Base-by-base conservation (phyloP, 2,888 invertebrate species). In the Bellardia pandia region DNA sequence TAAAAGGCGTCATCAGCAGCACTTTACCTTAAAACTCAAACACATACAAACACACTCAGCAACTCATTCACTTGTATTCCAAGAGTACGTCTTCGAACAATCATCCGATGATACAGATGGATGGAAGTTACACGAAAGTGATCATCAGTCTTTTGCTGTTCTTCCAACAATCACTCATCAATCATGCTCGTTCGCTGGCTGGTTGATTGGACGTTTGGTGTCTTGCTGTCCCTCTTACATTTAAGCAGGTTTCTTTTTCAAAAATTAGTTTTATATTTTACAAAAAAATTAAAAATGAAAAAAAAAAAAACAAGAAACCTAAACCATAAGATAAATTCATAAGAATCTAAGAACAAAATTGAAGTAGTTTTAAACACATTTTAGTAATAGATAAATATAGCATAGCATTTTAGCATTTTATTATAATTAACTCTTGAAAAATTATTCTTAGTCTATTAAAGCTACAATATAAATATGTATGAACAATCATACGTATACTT, bases 191-290 rank as follows among this genome's bases (percentile, higher is more conserved):
- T 69, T 66, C 14, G 14, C n/a, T 56, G 23, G 16, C 6, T 62
- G 16, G 23, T 45, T 37, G 1, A 14, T 16, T 66, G 45, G 56
- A 37, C 37, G 37, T 30, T 62, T 56, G 62, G 7, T 68, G 40
- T 72, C 13, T 75, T 69, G 23, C 62, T 75, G 69, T 78, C 51
- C 71, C 71, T 45, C 69, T 81, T n/a, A 58, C 75, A 82, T 78
- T 75, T 75, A 74, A 69, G 85, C 85, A 82, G 87, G 85, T 75
- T 85, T 87, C 81, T 87, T 87, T 85, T 87, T 81, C 77, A 45
- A 77, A 75, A 69, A 58, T 48, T 87, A 85, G 86, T 84, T 87
- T 87, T 86, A 81, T 74, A 87, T 51, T 74, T 69, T 75, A 68
- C 16, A 85, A 64, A 40, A 53, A 69, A 56, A 72, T 23, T 1